These are phyloP conservation scores for Rhagophthalmus giganteus DNA, from an alignment of 2,888 invertebrate genomes.

Conservation along the genomic window DNA sequence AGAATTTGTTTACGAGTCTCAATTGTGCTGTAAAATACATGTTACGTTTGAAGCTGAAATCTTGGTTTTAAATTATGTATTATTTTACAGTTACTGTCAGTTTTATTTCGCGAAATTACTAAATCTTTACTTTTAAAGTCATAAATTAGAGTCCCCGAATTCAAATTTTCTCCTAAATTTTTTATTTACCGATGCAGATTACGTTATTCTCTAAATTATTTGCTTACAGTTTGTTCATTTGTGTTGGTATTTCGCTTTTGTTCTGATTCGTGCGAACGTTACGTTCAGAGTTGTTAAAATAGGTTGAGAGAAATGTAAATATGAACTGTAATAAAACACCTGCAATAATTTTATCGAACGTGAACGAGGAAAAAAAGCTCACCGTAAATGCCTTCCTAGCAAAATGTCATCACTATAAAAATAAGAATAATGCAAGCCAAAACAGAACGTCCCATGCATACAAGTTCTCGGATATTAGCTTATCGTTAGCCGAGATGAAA, in stretches of 20 bases:
- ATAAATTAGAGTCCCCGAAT: constrained; percentile 11
- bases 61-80: not conserved
- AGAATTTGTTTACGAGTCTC: not conserved
- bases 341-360: no score
- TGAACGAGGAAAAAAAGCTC: no score
- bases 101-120: not conserved
- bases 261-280: no score
- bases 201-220: constrained; percentile 18
- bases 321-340: no score
- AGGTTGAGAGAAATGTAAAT: no score
- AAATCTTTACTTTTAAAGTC: constrained; percentile 6
- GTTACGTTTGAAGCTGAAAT: not conserved
- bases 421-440: constrained; percentile 4
- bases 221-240: constrained; percentile 17
- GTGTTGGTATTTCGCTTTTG: constrained; percentile 15
- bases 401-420: constrained; percentile 5
- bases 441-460: constrained; percentile 14
- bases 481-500: constrained; percentile 31
- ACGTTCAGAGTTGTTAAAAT: no score
- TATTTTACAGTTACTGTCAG: constrained; percentile 2
- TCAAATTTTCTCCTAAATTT: constrained; percentile 9
- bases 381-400: not conserved
- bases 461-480: constrained; percentile 25
- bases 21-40: not conserved
- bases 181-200: constrained; percentile 8